Base-by-base conservation (phyloP, 2,888 invertebrate genomes). In the Leptopilina myrica region DNA sequence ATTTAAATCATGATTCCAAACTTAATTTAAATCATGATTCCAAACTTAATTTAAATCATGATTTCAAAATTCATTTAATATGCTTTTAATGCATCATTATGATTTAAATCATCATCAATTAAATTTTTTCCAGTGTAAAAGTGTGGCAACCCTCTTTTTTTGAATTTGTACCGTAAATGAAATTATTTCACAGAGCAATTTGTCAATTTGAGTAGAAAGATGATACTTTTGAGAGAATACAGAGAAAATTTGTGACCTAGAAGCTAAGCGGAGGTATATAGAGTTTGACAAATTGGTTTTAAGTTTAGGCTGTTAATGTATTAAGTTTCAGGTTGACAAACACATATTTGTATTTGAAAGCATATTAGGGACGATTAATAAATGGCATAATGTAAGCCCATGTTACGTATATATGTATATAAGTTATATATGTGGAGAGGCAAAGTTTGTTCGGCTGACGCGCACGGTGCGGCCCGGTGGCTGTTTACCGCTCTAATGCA, bases 271-370 rank as follows among this genome's bases (percentile, higher is more conserved):
- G 43, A 15, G n/a, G 73, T n/a, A 56, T n/a, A 56, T 20, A 20
- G 49, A 75, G 66, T 86, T 33, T 85, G 89, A 89, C 89, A 89
- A 89, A 89, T 89, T 89, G 87, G 85, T 88, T 73, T 73, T 40
- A 56, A 33, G 84, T 83, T 84, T 75, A 64, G 79, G 82, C 79
- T 83, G 84, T 69, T 49, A 77, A 83, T 81, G 82, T 86, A 88
- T 89, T 85, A 80, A 84, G 84, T 87, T 89, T 87, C 85, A 80
- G 79, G 64, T 81, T 78, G 85, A 79, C 85, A 87, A 85, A 86
- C 84, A 86, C 81, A 81, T 80, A 80, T 81, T 76, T 73, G 76
- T 78, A 79, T 80, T 73, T 56, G n/a, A 15, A 56, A 73, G 73
- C 33, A 62, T 20, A 62, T 84, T 79, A 84, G 85, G 86, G 83